A percentile compares a stretch with the other conserved stretches of the same genome.
Evolutionary conservation across 2,113 vertebrate species (phyloP).

Genomic region (Cephalopholis sonnerati): DNA sequence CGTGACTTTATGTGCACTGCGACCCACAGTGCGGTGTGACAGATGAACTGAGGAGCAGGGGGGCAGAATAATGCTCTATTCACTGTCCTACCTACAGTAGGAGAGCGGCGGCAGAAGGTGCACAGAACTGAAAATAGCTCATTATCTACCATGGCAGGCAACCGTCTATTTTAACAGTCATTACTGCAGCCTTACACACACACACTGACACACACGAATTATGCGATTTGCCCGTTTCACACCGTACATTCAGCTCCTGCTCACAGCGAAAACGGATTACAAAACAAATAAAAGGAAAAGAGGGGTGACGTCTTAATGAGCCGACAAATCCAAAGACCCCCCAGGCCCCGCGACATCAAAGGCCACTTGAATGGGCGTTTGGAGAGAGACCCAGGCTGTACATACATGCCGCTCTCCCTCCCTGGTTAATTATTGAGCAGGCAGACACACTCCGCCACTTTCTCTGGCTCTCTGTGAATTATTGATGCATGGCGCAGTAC

Average conservation of each 20-base stretch:
- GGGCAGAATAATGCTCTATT: constrained; percentile 37
- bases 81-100: constrained; percentile 47
- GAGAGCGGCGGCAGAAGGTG: constrained; percentile 43
- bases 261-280: constrained; percentile 70
- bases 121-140: constrained; percentile 73
- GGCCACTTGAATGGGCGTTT: constrained; percentile 76
- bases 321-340: constrained; percentile 76
- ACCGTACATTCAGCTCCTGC: constrained; percentile 45
- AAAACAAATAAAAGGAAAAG: constrained; percentile 80
- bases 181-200: constrained; percentile 46
- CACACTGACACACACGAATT: constrained; percentile 43
- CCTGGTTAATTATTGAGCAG: constrained; percentile 86
- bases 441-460: constrained; percentile 82
- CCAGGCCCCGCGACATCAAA: constrained; percentile 77
- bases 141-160: constrained; percentile 63
- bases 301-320: constrained; percentile 84
- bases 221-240: constrained; percentile 54
- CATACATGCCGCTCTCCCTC: constrained; percentile 77
- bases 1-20: constrained; percentile 27
- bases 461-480: constrained; percentile 82
- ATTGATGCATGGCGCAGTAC: constrained; percentile 83
- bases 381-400: constrained; percentile 77
- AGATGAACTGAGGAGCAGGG: constrained; percentile 19
- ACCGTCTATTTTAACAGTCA: constrained; percentile 55
- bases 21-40: constrained; percentile 30